Evolutionary conservation across 2,888 invertebrate species (phyloP), one percentile per base, ranked within the genome.

Genomic region (Drosophila cracens): DNA sequence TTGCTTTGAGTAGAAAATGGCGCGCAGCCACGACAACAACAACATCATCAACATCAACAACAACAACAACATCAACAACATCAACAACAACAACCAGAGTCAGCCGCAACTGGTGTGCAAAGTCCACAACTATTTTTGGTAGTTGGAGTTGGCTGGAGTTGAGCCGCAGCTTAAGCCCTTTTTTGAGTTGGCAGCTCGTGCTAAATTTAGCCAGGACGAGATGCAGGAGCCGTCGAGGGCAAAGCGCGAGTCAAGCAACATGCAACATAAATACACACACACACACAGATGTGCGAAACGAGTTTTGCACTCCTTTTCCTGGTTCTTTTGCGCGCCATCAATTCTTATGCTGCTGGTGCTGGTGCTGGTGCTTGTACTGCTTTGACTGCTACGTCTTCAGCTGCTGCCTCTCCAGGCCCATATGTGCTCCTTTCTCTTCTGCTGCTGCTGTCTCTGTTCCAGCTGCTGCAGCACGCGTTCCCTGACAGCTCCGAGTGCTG

Each of bases 231-330:
- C 52, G 40, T 60, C 31, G 36, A 46, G 59, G 56, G 60, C 58
- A 53, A 46, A 29, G 62, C 40, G 52, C 33, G n/a, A 43, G n/a
- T 13, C 54, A 62, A n/a, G 38, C 53, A 58, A 62, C 58, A 58
- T 27, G 16, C 48, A 63, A 51, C 56, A 66, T 46, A n/a, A 34
- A 58, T 29, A 29, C 18, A 38, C 29, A 21, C 21, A 57, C 43
- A 36, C 13, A 33, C 16, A 38, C 16, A 31, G 13, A 40, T 31
- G 40, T 49, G 38, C 38, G 52, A 73, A 83, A 83, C 85, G 54
- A 71, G 82, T 84, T 83, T 73, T n/a, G 59, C 70, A 63, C 76
- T 74, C 74, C 81, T 83, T 83, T 82, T 82, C 79, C 83, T 79
- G 81, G 72, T 78, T 74, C 38, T 69, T 66, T 60, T 52, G n/a